phyloP scores from a whole-genome alignment of 2,113 vertebrate species.

The Pteropus alecto region DNA sequence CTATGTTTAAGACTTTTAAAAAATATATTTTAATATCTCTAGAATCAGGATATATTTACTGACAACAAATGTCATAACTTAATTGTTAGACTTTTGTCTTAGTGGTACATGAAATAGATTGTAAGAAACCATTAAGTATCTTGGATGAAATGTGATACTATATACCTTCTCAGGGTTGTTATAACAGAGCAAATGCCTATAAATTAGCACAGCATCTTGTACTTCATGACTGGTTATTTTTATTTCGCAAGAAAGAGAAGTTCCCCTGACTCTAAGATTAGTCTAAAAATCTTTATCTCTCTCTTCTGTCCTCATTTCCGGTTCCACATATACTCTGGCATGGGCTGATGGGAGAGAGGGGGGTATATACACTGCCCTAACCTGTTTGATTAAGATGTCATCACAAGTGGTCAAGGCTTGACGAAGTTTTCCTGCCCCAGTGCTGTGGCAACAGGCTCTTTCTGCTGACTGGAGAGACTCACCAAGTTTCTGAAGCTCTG shows the following conservation, averaged over 20 bases:
- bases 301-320: not conserved
- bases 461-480: conserved; percentile 90
- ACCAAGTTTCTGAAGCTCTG: conserved; percentile 88
- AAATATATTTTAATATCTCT: not conserved
- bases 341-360: not conserved
- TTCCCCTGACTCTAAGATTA: not conserved
- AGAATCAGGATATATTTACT: not conserved
- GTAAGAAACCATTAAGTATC: not conserved
- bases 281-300: not conserved
- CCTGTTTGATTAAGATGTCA: conserved; percentile 92
- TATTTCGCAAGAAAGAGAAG: conserved; percentile 15
- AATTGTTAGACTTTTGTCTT: not conserved
- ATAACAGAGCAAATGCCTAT: not conserved
- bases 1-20: not conserved
- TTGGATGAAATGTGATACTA: not conserved
- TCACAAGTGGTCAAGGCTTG: conserved; percentile 87
- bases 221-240: conserved; percentile 24
- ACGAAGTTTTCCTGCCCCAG: conserved; percentile 90
- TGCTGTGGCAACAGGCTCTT: conserved; percentile 94
- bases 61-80: not conserved
- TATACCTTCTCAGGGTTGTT: not conserved
- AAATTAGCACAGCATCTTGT: not conserved
- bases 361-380: conserved; percentile 63
- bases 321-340: not conserved
- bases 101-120: not conserved